Base-by-base conservation (phyloP, 2,888 invertebrate genomes). In the Penaeus monodon region DNA sequence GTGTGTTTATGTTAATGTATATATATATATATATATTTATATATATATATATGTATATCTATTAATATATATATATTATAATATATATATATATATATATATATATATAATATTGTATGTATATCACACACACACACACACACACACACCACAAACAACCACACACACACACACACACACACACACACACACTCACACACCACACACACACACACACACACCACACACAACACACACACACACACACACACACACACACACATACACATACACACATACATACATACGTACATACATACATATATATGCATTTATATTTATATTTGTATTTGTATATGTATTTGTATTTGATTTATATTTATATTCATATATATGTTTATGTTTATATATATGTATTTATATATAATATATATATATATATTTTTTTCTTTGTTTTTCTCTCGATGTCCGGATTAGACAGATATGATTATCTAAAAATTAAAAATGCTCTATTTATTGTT, bases 281-380 rank as follows among this genome's bases (percentile, higher is more conserved):
- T 38, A 77, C 27, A 77, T 38, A 77, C 27, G 3, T 38, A 77
- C 27, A 38, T 38, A 77, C 27, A 38, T 38, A 77, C n/a, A 77
- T 38, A 77, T 38, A 38, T 38, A 29, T 38, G 27, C n/a, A 77
- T 38, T 38, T 38, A 73, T 73, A 22, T 22, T 22, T 22, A 22
- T 20, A 73, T 2, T 2, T 22, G 22, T 2, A 73, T 20, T 22
- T 22, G 22, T 22, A 73, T 22, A 22, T 73, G 22, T 22, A 22
- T 22, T 22, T 73, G 22, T 22, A 73, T 22, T 22, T 22, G 2
- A 73, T 27, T 3, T 73, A 73, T 27, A 27, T 27, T 27, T 73
- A 73, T 27, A 73, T 27, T 27, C 22, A 73, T 27, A 73, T 27
- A 78, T 49, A 78, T 49, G 24, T 78, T 49, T 78, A 49, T 78